Percentiles rank a stretch among this genome's conserved stretches.
Evolutionary conservation across 1,140 invertebrate genomes (phyloP).

Genomic region (Lamellibrachia luymesi): DNA sequence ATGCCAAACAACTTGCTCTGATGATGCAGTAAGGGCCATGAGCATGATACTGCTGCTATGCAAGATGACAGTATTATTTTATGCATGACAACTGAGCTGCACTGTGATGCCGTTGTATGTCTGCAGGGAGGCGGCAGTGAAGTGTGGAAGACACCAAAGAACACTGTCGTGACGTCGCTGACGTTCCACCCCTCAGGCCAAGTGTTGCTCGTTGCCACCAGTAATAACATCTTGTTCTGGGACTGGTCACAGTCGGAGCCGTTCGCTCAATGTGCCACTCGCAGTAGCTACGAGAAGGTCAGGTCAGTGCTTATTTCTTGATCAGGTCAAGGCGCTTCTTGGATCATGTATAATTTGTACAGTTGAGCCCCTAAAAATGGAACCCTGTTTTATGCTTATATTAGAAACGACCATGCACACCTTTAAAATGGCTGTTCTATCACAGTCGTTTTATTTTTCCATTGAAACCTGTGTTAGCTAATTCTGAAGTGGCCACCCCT

Average conservation of each 20-base stretch:
- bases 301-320: constrained; percentile 35
- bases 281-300: constrained; percentile 50
- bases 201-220: constrained; percentile 80
- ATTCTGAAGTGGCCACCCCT: too few relatives aligned
- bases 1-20: too few relatives aligned
- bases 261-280: constrained; percentile 64
- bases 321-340: not conserved
- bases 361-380: too few relatives aligned
- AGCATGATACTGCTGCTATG: too few relatives aligned
- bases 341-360: not conserved
- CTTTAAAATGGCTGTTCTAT: too few relatives aligned
- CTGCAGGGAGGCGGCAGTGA: constrained; percentile 75
- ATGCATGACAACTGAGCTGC: not conserved
- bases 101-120: not conserved
- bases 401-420: too few relatives aligned
- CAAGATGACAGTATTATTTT: too few relatives aligned
- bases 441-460: too few relatives aligned
- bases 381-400: too few relatives aligned
- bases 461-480: too few relatives aligned
- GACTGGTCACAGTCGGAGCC: constrained; percentile 80
- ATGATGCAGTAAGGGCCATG: too few relatives aligned
- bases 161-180: constrained; percentile 75
- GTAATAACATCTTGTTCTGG: constrained; percentile 85
- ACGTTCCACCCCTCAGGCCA: constrained; percentile 82
- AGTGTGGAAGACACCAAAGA: constrained; percentile 72